Evolutionary conservation across 2,888 invertebrate genomes (phyloP), one percentile per base, ranked within the genome.

Genomic region (Acronicta aceris): DNA sequence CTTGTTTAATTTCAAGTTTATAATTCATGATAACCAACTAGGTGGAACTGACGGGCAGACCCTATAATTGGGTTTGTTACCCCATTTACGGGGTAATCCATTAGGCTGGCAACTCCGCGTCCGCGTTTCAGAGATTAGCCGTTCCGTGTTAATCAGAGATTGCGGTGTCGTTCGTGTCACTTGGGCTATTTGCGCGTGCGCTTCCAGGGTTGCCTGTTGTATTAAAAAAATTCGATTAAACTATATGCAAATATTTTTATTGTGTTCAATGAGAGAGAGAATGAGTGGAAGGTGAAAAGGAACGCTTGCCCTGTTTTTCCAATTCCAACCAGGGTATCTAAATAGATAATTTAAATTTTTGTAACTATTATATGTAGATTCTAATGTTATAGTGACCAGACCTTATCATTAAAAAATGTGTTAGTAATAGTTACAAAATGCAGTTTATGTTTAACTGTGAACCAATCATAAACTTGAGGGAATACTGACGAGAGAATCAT

Each of bases 41-140:
- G 41, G 67, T 65, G 52, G 36, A 71, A 59, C 51, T 74, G 74
- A 73, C 78, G 69, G 74, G 74, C 71, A 59, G 63, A 73, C 79
- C 80, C 81, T 81, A 71, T 88, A 88, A 88, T 88, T 89, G 86
- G 85, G 81, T 82, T 78, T 76, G 83, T 84, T 86, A 84, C 84
- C 85, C 85, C 78, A 85, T 83, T 85, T 74, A 74, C 77, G 71
- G 83, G 84, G 86, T 89, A 84, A 89, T 88, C 85, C 83, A 87
- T 88, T 88, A 89, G 72, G 71, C 75, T 84, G 81, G 84, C 82
- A 81, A 81, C 82, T 81, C 82, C 50, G 71, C 67, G 83, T 76
- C 81, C 79, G 79, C 80, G 78, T 81, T 84, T 78, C 71, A 70
- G 50, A 84, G 83, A 86, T 85, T 86, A 83, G 83, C 79, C 72